phyloP scores from a whole-genome alignment of 2,113 vertebrate genomes.

The Paracanthobrama guichenoti region DNA sequence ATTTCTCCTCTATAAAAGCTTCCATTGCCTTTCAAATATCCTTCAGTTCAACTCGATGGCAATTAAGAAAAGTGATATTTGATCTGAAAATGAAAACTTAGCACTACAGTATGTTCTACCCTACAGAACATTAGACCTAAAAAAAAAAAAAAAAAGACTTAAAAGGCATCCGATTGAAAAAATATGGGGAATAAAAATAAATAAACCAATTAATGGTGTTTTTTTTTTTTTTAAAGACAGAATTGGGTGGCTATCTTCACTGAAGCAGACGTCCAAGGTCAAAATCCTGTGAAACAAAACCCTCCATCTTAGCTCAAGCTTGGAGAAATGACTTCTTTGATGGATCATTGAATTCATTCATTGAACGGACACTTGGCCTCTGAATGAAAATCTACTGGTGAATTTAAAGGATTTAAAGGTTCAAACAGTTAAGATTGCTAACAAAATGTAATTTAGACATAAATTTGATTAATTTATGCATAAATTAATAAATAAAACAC shows the following conservation, averaged over 20 bases:
- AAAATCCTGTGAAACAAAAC: neutral
- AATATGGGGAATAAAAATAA: neutral
- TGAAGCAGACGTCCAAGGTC: neutral
- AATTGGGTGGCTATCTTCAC: neutral
- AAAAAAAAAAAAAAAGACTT: neutral
- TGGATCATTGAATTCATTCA: neutral
- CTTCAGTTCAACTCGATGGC: neutral
- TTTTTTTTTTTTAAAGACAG: neutral
- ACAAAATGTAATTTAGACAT: no score
- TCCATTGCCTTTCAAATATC: conserved; percentile 8
- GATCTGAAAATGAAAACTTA: neutral
- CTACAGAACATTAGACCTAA: neutral
- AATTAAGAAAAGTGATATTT: conserved; percentile 7
- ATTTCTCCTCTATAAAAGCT: conserved; percentile 23
- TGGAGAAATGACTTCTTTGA: neutral
- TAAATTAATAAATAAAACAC: no score
- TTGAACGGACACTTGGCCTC: no score
- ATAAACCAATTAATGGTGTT: neutral
- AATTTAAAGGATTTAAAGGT: no score
- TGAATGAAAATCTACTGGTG: no score
- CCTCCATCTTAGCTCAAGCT: neutral
- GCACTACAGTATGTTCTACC: no score
- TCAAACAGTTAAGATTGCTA: no score
- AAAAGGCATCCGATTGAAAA: neutral
- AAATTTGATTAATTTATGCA: no score